A percentile compares a stretch with the other conserved stretches of the same genome.
phyloP scores from a whole-genome alignment of 30 jellyfish, hydroid and myxozoan species.

The Hydractinia symbiolongicarpus region DNA sequence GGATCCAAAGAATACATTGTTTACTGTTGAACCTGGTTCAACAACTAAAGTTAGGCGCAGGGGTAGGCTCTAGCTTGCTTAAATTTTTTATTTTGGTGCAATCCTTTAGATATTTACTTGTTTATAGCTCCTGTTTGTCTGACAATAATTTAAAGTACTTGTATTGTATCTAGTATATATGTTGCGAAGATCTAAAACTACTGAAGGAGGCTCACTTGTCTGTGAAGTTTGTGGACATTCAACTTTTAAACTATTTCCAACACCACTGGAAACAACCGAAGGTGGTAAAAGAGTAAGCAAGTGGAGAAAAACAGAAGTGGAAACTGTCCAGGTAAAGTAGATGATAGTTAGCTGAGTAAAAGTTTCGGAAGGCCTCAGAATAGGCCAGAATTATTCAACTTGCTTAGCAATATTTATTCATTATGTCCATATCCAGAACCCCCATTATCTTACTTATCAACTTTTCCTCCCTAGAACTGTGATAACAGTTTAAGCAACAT shows the following conservation, averaged over 20 bases:
- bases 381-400: background rate
- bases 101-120: background rate
- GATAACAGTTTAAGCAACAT: no score
- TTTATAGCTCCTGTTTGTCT: background rate
- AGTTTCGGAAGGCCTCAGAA: background rate
- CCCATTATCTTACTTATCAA: no score
- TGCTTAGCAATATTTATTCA: background rate
- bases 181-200: constrained; percentile 20
- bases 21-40: constrained; percentile 28
- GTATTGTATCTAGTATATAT: constrained; percentile 20
- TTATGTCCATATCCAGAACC: no score
- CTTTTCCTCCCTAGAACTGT: no score
- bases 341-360: background rate
- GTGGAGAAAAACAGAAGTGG: background rate
- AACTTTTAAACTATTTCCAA: constrained; percentile 14
- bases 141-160: background rate
- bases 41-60: constrained; percentile 22
- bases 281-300: constrained; percentile 21
- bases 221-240: constrained; percentile 32
- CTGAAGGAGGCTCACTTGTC: constrained; percentile 23
- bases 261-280: background rate
- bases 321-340: background rate
- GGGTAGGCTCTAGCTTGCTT: background rate
- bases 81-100: background rate
- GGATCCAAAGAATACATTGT: constrained; percentile 1